Conservation (phyloP, 2,797 vertebrate genomes). For the Rhabdophis nuchalis region DNA sequence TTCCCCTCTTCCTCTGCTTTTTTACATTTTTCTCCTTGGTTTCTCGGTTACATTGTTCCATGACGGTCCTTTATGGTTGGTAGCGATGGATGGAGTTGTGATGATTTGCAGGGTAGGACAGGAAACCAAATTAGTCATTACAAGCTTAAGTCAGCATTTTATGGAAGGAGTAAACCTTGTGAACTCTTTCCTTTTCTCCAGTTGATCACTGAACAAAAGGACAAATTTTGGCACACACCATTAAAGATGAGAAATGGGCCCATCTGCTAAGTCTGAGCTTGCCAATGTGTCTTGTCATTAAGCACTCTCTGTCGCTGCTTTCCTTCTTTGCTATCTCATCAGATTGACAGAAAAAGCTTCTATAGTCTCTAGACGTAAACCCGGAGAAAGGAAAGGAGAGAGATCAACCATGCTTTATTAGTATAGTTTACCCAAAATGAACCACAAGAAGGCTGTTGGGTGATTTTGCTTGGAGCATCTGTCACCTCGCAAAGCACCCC, state of each 20-base stretch:
- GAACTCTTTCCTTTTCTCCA: neutral
- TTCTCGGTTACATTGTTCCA: neutral
- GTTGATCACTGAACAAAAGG: slow-evolving; percentile 8
- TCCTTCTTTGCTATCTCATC: slow-evolving; percentile 22
- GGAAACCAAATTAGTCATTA: neutral
- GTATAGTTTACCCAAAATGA: neutral
- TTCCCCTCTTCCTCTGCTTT: too few species aligned
- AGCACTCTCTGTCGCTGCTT: neutral
- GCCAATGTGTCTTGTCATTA: slow-evolving; percentile 6
- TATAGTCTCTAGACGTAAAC: neutral
- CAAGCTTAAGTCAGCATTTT: neutral
- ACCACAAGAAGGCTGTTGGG: neutral
- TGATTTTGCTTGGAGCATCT: neutral
- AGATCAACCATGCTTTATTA: neutral
- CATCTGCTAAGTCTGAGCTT: slow-evolving; percentile 4
- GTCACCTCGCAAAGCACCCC: too few species aligned
- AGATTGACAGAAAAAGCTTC: neutral
- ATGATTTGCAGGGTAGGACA: neutral
- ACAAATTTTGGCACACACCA: neutral
- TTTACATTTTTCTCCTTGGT: neutral
- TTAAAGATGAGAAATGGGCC: slow-evolving; percentile 1
- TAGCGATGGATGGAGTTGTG: neutral
- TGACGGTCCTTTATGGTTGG: neutral
- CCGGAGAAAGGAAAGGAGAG: neutral
- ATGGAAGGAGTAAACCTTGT: neutral